Evolutionary conservation across 2,113 vertebrate genomes (phyloP), one percentile per base, ranked within the genome.

Genomic region (Centropus unirufus): DNA sequence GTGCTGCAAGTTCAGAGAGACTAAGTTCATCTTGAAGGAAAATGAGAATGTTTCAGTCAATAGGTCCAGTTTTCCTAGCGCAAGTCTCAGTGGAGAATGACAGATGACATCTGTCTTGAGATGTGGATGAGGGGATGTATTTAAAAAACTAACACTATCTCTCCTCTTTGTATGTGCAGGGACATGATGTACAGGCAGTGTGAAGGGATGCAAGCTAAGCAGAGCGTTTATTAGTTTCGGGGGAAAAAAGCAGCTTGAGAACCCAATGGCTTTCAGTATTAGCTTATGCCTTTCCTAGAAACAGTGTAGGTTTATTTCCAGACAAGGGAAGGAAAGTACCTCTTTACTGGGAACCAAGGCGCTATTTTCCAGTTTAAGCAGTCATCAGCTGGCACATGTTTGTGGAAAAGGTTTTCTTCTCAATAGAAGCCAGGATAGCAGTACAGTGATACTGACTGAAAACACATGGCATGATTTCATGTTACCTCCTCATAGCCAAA

Each of bases 401-500:
- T 90, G 26, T 94, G 83, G 92, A 92, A 94, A 93, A 94, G 57
- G 23, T 93, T 90, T 86, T 26, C 68, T 89, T 83, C 42, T 52
- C 61, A 67, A 17, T 23, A 36, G 59, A 66, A 86, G 39, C 89
- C 92, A 93, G 51, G 76, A 87, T 92, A 87, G 80, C 29, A 67
- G 47, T 52, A 69, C 34, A 78, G 89, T 77, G 42, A 47, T 52
- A 59, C 47, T 55, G 46, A 92, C 32, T 51, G 82, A 81, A 73
- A 94, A 90, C 80, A 93, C 51, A 92, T 63, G 79, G 47, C 55
- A 89, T 58, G 26, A 74, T 62, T 94, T 92, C 55, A 55, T 67
- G 92, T 83, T 92, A 39, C n/a, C 47, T 47, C 75, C 52, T 74
- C 2, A 0, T 24, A 78, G 68, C 55, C 34, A 59, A 94, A 90